These are phyloP conservation scores for Drosophila rubida DNA, from an alignment of 2,888 invertebrate genomes.

Conservation along the genomic window DNA sequence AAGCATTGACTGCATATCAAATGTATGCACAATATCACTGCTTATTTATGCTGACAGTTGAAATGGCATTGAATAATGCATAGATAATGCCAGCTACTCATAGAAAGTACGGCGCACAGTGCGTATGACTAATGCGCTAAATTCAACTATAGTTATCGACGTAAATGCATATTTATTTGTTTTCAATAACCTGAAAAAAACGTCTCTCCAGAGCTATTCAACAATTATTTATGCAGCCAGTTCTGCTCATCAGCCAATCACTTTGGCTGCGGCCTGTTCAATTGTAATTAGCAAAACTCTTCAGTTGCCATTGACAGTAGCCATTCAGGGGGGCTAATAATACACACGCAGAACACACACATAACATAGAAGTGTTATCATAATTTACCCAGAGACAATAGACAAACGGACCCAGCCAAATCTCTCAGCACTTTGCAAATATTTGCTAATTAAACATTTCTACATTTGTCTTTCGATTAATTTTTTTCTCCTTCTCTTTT, in stretches of 20 bases:
- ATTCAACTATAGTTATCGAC: constrained; percentile 1
- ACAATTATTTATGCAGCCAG: constrained; percentile 8
- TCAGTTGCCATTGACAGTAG: constrained; percentile 43
- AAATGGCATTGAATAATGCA: constrained; percentile 1
- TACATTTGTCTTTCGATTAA: constrained; percentile 30
- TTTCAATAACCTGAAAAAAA: not conserved
- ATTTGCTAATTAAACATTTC: constrained; percentile 78
- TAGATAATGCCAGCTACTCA: not conserved
- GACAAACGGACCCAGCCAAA: constrained; percentile 31
- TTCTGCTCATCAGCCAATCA: not conserved
- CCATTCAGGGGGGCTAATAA: constrained; percentile 45
- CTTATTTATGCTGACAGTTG: constrained; percentile 4
- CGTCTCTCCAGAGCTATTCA: not conserved
- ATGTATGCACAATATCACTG: not conserved
- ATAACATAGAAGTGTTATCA: constrained; percentile 47
- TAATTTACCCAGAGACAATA: constrained; percentile 43
- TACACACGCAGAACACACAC: constrained; percentile 12
- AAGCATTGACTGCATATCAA: not conserved
- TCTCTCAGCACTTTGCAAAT: constrained; percentile 57
- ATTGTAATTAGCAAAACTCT: constrained; percentile 46
- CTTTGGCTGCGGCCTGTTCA: constrained; percentile 23
- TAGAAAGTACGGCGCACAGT: constrained; percentile 1
- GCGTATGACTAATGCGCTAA: constrained; percentile 33
- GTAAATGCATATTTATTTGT: not conserved
- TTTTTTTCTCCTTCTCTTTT: not conserved